phyloP scores from a whole-genome alignment of 2,888 invertebrate genomes.

The Rhagonycha fulva region DNA sequence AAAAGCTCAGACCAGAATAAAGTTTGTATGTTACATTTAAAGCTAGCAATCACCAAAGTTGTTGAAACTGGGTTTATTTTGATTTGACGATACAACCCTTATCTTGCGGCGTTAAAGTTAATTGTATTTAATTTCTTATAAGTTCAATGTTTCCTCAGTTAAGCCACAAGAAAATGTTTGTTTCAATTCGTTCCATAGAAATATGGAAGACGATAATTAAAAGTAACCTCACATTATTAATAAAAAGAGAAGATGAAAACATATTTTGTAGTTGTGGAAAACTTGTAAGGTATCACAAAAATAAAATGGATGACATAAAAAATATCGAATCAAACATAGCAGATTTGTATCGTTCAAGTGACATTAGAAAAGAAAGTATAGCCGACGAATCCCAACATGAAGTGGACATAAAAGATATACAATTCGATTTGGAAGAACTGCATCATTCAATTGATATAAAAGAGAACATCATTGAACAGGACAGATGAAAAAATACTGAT shows the following conservation, averaged over 20 bases:
- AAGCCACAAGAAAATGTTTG: neutral
- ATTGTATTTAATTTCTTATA: neutral
- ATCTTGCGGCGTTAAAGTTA: neutral
- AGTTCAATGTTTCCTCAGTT: neutral
- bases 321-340: neutral
- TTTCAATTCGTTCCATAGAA: neutral
- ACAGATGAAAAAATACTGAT: no score
- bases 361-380: neutral
- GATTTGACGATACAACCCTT: constrained; percentile 5
- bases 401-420: neutral
- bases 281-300: neutral
- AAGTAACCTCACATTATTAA: neutral
- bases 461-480: neutral
- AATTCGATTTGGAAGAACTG: neutral
- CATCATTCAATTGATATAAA: neutral
- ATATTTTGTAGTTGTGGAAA: neutral
- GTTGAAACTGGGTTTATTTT: constrained; percentile 10
- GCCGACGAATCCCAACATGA: neutral
- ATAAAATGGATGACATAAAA: neutral
- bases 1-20: constrained; percentile 7
- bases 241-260: neutral
- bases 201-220: neutral
- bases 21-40: constrained; percentile 15
- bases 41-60: constrained; percentile 14
- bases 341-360: neutral